A percentile compares a stretch with the other conserved stretches of the same genome.
Evolutionary conservation across 2,113 vertebrate genomes (phyloP).

Genomic region (Dicerorhinus sumatrensis): DNA sequence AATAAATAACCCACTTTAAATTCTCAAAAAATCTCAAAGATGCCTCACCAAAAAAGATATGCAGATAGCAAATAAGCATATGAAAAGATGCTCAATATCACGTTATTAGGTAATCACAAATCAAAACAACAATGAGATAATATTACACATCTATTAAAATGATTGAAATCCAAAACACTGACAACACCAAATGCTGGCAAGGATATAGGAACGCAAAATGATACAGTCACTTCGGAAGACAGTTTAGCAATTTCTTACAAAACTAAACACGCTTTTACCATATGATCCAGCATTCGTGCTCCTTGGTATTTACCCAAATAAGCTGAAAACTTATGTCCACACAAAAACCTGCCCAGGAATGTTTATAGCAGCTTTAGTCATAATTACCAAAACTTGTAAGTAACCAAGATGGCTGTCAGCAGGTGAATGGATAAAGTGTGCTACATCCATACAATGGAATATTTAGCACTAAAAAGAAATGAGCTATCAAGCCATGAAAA

Average conservation of each 20-base stretch:
- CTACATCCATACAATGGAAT: neutral
- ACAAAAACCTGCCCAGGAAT: neutral
- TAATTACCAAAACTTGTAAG: slow-evolving; percentile 5
- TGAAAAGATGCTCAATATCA: neutral
- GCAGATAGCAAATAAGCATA: neutral
- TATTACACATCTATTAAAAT: neutral
- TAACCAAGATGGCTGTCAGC: neutral
- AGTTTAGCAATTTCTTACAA: slow-evolving; percentile 21
- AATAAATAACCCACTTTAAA: neutral
- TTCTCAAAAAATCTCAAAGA: neutral
- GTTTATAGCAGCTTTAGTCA: neutral
- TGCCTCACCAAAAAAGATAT: neutral
- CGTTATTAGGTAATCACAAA: neutral
- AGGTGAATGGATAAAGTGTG: neutral
- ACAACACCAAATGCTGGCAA: neutral
- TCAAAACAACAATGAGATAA: neutral
- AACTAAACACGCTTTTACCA: slow-evolving; percentile 47
- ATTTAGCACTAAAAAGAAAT: slow-evolving; percentile 10
- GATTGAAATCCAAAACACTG: neutral
- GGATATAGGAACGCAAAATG: neutral
- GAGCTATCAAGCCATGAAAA: neutral
- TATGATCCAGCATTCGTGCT: neutral
- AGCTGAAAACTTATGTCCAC: neutral
- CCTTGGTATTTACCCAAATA: neutral
- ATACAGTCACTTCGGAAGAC: neutral